These are phyloP conservation scores for Ciona savignyi DNA, from an alignment of 23 tunicate genomes.

Conservation along the genomic window DNA sequence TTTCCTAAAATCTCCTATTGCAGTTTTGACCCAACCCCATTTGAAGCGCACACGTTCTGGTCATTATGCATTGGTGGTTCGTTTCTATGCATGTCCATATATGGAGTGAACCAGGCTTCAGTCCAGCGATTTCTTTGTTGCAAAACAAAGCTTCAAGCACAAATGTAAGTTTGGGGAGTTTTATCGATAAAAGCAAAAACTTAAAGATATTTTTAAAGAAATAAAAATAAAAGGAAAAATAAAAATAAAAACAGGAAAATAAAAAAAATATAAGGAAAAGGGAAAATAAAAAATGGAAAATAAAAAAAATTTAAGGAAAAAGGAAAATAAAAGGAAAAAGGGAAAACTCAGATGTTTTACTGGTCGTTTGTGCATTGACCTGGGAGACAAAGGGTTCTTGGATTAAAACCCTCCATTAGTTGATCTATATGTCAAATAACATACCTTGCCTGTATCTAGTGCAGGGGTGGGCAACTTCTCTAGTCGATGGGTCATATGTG, in stretches of 20 bases:
- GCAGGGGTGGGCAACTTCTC: too few relatives aligned
- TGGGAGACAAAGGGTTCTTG: background rate
- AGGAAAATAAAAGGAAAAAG: too few relatives aligned
- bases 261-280: too few relatives aligned
- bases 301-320: too few relatives aligned
- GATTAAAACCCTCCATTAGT: background rate
- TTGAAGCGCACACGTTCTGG: conserved; percentile 47
- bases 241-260: too few relatives aligned
- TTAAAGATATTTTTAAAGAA: too few relatives aligned
- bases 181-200: background rate
- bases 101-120: conserved; percentile 39
- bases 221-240: too few relatives aligned
- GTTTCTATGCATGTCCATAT: conserved; percentile 34
- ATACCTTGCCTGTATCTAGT: background rate
- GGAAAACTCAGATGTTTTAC: background rate
- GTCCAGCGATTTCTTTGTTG: conserved; percentile 48
- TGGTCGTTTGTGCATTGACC: background rate
- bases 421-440: background rate
- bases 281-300: too few relatives aligned
- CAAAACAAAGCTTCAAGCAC: conserved; percentile 28
- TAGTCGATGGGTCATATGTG: too few relatives aligned
- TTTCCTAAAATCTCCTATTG: background rate
- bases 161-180: conserved; percentile 7
- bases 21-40: conserved; percentile 43
- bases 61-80: conserved; percentile 34